Evolutionary conservation across 2,113 vertebrate species (phyloP).

Genomic region (Periophthalmus modestus): DNA sequence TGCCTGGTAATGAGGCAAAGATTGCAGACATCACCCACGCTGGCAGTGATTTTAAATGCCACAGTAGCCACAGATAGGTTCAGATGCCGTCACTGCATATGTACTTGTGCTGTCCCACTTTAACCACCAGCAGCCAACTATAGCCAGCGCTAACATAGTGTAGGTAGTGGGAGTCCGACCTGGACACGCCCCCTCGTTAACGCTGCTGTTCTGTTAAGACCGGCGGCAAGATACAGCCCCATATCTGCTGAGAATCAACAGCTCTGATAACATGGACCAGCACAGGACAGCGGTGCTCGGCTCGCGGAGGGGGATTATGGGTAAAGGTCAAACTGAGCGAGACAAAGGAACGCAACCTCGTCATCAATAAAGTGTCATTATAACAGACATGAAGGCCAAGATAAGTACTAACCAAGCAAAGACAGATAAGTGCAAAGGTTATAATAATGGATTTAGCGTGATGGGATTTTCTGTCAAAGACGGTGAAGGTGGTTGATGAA

Average conservation of each 20-base stretch:
- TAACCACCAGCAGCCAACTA: too few species aligned
- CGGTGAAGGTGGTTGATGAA: too few species aligned
- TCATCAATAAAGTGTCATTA: neutral
- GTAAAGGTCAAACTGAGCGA: neutral
- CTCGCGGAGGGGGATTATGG: constrained; percentile 4
- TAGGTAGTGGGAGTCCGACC: too few species aligned
- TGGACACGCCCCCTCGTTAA: too few species aligned
- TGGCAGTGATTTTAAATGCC: too few species aligned
- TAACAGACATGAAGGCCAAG: neutral
- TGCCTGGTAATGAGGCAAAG: too few species aligned
- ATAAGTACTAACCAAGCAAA: neutral
- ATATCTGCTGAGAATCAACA: neutral
- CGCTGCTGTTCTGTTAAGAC: too few species aligned
- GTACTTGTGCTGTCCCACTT: too few species aligned
- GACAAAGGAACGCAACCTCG: neutral
- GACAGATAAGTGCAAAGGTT: neutral
- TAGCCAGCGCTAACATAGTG: too few species aligned
- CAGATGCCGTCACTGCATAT: too few species aligned
- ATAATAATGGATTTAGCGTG: neutral
- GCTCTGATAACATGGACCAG: neutral
- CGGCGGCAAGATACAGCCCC: neutral
- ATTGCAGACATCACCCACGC: too few species aligned
- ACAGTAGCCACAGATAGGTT: too few species aligned
- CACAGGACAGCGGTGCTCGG: neutral
- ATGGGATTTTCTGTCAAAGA: neutral